Evolutionary conservation across 2,888 invertebrate species (phyloP).

Genomic region (Nomada hirtipes): DNA sequence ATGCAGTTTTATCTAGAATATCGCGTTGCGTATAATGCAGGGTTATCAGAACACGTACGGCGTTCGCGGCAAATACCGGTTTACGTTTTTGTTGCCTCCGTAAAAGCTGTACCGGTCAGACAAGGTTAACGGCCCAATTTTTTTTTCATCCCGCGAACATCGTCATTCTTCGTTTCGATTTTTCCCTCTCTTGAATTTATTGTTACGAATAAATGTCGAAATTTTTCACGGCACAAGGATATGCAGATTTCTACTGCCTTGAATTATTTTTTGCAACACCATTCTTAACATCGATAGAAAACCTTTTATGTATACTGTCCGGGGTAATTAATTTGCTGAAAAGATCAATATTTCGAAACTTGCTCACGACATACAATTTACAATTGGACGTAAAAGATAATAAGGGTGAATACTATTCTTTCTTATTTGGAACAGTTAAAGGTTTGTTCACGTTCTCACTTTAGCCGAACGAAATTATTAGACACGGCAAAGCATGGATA

Average conservation of each 20-base stretch:
- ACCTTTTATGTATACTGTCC: neutral
- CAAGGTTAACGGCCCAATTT: constrained; percentile 71
- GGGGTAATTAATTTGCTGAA: neutral
- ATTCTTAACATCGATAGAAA: neutral
- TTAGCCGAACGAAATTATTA: neutral
- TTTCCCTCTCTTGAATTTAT: constrained; percentile 28
- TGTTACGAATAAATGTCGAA: constrained; percentile 21
- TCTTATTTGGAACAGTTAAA: neutral
- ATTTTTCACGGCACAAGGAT: constrained; percentile 19
- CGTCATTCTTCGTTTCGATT: constrained; percentile 44
- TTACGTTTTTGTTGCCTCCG: constrained; percentile 59
- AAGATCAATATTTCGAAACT: neutral
- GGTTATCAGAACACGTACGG: constrained; percentile 32
- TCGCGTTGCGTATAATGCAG: constrained; percentile 11
- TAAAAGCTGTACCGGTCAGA: constrained; percentile 57
- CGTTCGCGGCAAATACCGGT: constrained; percentile 61
- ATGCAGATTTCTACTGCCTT: constrained; percentile 5
- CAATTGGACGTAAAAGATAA: too few species aligned
- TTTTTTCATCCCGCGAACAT: constrained; percentile 51
- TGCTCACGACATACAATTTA: neutral
- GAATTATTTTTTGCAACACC: neutral
- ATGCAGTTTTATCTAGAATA: constrained; percentile 9
- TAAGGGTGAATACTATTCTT: neutral
- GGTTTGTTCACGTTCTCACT: neutral
- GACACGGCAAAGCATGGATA: neutral